A percentile compares a stretch with the other conserved stretches of the same genome.
phyloP scores from a whole-genome alignment of 2,113 vertebrate species.

The Motacilla tschutschensis region DNA sequence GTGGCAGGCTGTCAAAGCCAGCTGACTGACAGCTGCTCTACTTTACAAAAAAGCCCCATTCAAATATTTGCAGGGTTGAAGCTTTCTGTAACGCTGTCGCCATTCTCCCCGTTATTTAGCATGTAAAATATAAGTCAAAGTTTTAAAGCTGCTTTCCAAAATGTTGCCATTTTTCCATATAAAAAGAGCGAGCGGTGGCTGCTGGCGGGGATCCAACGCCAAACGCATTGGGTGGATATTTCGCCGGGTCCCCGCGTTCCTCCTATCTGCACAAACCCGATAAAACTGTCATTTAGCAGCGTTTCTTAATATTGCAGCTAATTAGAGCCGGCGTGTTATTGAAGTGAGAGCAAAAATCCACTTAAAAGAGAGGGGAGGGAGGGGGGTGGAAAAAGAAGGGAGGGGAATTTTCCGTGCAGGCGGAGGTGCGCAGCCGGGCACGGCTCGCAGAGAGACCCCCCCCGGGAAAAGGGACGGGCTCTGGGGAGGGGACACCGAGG shows the following conservation, averaged over 20 bases:
- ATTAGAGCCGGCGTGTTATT: constrained; percentile 34
- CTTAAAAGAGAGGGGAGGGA: constrained; percentile 28
- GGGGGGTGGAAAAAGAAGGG: background rate
- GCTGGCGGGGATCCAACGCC: constrained; percentile 58
- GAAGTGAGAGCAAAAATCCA: constrained; percentile 54
- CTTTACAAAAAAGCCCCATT: constrained; percentile 74
- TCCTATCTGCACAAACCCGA: constrained; percentile 52
- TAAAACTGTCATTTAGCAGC: constrained; percentile 47
- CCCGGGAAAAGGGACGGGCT: background rate
- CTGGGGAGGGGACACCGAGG: background rate
- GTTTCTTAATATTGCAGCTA: constrained; percentile 48
- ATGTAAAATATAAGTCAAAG: constrained; percentile 75
- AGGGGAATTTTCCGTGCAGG: background rate
- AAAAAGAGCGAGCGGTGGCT: constrained; percentile 55
- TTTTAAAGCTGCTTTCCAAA: constrained; percentile 72
- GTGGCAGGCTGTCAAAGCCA: constrained; percentile 87
- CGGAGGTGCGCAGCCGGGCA: background rate
- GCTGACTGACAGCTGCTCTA: constrained; percentile 86
- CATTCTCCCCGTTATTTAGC: constrained; percentile 72
- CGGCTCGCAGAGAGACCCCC: background rate
- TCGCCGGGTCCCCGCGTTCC: constrained; percentile 42
- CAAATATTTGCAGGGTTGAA: constrained; percentile 78
- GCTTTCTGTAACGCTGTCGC: constrained; percentile 67
- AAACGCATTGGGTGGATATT: background rate
- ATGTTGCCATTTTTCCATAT: constrained; percentile 69